Conservation (phyloP, 1,140 invertebrate species). For the Lepidurus arcticus region DNA sequence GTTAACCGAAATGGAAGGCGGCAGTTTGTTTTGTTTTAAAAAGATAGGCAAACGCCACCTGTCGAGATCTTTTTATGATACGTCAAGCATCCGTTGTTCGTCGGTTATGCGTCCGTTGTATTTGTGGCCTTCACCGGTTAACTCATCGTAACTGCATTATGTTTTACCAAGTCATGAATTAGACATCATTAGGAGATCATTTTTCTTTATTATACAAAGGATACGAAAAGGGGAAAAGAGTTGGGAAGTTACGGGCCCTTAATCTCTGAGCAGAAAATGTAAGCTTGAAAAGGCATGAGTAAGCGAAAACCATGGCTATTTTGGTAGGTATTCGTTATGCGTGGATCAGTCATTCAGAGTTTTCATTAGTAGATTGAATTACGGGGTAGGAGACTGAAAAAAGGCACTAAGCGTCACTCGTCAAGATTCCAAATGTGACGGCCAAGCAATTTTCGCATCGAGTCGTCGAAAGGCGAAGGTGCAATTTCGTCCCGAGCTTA, state of each 20-base stretch:
- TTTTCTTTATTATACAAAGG: constrained; percentile 17
- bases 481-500: constrained; percentile 76
- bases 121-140: too few relatives aligned
- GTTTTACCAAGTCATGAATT: too few relatives aligned
- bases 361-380: not conserved
- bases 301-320: not conserved
- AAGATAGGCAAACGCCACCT: too few relatives aligned
- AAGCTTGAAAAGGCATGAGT: not conserved
- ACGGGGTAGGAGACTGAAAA: not conserved
- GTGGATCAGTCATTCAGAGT: not conserved
- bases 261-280: not conserved
- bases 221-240: not conserved
- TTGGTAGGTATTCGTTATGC: not conserved
- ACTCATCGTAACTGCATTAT: too few relatives aligned
- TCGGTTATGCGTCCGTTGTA: too few relatives aligned
- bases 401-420: not conserved
- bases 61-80: too few relatives aligned
- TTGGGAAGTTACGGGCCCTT: not conserved
- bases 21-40: too few relatives aligned
- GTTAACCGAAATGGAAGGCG: too few relatives aligned
- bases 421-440: constrained; percentile 43
- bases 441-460: constrained; percentile 95
- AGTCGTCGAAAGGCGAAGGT: constrained; percentile 90
- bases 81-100: too few relatives aligned
- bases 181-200: not conserved